Base-by-base conservation (phyloP, 2,113 vertebrate species). In the Riparia riparia region DNA sequence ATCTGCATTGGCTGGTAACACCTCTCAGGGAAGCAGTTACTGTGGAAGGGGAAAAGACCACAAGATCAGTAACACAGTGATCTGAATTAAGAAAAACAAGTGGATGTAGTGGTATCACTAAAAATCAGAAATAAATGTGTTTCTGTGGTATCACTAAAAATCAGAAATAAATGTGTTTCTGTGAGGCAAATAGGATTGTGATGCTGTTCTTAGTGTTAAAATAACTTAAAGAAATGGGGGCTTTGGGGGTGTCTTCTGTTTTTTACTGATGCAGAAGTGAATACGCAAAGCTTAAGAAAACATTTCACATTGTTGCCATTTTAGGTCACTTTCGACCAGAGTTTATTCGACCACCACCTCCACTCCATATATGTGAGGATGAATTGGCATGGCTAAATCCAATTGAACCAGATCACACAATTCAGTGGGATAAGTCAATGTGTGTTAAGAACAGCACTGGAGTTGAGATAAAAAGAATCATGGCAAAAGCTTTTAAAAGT, bases 401-500 rank as follows among this genome's bases (percentile, higher is more conserved):
- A 9, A 99, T 98, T 0, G 99, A 99, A 95, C 99, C 99, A 7
- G 99, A 99, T 49, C 99, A 99, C 94, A 69, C 97, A 3, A 94
- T 99, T 86, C 99, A 99, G 87, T 99, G 99, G 99, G 99, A 99
- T 92, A 99, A 99, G 17, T 99, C 99, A 57, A 99, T 99, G 99
- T 99, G 99, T 47, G 99, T 99, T 72, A 99, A 99, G 97, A 99
- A 99, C 88, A 99, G 99, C 97, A 99, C 99, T 4, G 99, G 99
- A 19, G 97, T 99, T 12, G 99, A 99, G 97, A 99, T 99, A 97
- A 99, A 99, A 89, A 98, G 99, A 80, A 98, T 99, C 95, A 99
- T 99, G 99, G 98, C 99, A 89, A 99, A 99, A 96, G 99, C 99
- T 95, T 99, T 99, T 97, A 99, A 99, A 98, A 99, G 99, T 91